Evolutionary conservation across 92 coral and sea anemone genomes (phyloP), one percentile per base, ranked within the genome.

Genomic region (Plumapathes pennacea): DNA sequence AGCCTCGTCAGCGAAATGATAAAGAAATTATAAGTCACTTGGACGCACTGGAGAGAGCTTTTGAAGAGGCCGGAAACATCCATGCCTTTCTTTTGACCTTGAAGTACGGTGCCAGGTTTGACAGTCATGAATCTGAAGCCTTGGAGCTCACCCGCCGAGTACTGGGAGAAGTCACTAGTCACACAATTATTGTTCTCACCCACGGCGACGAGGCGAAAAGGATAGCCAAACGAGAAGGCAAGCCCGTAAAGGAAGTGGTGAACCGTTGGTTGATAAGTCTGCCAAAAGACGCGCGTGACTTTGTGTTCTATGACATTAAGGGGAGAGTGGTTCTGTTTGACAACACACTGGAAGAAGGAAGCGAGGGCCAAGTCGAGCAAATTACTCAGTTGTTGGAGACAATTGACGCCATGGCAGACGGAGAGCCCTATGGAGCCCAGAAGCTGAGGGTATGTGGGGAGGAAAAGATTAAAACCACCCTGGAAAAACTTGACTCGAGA

Each of bases 371-470:
- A 22, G 33, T 15, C 20, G 25, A 12, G n/a, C 58, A 51, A 30
- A 40, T 51, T 29, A 2, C 23, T 26, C 17, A 29, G 39, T 23
- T 51, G 14, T 15, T 51, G 10, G 39, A 51, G 18, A 51, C 58
- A 10, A 19, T 51, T 40, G 58, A 51, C 22, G 13, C 38, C 58
- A 51, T 51, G 58, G 10, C 33, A 15, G 22, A 51, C 4, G 40
- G 38, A 18, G 18, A 30, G 25, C 22, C n/a, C n/a, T n/a, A n/a
- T n/a, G n/a, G n/a, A n/a, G n/a, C n/a, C n/a, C n/a, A n/a, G n/a
- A n/a, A n/a, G n/a, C n/a, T n/a, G n/a, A n/a, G n/a, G n/a, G n/a
- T n/a, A n/a, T n/a, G n/a, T n/a, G n/a, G n/a, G n/a, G n/a, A n/a
- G n/a, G n/a, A n/a, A n/a, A n/a, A n/a, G n/a, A n/a, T n/a, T n/a